Percentiles rank a stretch among this genome's conserved stretches.
phyloP scores from a whole-genome alignment of 2,888 invertebrate genomes.

The Pyrrhosoma nymphula region DNA sequence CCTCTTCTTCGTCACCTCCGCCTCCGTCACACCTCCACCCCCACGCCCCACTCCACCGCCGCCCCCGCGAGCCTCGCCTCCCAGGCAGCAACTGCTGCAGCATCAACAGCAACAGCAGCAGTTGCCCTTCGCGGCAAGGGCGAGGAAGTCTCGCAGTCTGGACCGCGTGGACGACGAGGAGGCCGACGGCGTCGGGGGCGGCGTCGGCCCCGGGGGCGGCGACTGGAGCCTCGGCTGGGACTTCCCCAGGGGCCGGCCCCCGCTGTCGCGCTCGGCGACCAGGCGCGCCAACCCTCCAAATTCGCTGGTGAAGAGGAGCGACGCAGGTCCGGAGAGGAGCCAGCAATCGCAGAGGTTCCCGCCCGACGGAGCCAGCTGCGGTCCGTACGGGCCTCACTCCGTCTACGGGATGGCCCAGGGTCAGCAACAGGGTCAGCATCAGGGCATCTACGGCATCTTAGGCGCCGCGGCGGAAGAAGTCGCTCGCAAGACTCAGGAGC shows the following conservation, averaged over 20 bases:
- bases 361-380: conserved; percentile 70
- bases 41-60: conserved; percentile 66
- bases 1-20: conserved; percentile 69
- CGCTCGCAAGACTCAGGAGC: not conserved
- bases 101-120: conserved; percentile 35
- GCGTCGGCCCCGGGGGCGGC: no score
- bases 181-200: conserved; percentile 69
- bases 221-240: conserved; percentile 72
- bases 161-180: conserved; percentile 9
- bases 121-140: conserved; percentile 31
- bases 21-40: conserved; percentile 74
- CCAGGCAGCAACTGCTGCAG: not conserved
- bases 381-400: not conserved
- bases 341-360: conserved; percentile 69
- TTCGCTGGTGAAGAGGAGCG: conserved; percentile 77
- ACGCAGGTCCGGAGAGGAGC: not conserved
- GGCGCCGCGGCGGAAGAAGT: not conserved
- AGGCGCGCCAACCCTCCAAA: conserved; percentile 75
- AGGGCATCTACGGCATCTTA: not conserved
- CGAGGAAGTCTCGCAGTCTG: conserved; percentile 32
- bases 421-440: not conserved
- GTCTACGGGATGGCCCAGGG: not conserved
- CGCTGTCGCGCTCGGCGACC: conserved; percentile 64
- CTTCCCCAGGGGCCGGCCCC: conserved; percentile 53
- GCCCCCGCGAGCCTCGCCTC: conserved; percentile 48